phyloP scores from a whole-genome alignment of 1,140 invertebrate species.

The Cydia pomonella region DNA sequence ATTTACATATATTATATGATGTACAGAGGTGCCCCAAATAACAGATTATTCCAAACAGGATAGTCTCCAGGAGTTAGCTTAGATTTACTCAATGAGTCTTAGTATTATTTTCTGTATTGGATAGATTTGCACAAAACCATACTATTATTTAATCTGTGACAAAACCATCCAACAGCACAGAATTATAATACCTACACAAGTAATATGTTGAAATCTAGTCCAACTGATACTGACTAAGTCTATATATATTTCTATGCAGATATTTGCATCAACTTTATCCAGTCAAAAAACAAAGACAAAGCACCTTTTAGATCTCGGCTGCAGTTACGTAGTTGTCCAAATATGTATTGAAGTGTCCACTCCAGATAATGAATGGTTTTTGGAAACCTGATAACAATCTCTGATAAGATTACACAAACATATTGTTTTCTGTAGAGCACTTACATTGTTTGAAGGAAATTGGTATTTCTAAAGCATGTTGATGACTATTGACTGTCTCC shows the following conservation, averaged over 20 bases:
- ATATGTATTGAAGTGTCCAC: conserved; percentile 32
- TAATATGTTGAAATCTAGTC: too few species aligned
- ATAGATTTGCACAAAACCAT: too few species aligned
- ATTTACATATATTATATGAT: too few species aligned
- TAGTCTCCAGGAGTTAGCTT: too few species aligned
- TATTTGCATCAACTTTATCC: conserved; percentile 2
- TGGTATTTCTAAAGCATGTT: neutral
- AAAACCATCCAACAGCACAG: too few species aligned
- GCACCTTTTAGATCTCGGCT: conserved; percentile 12
- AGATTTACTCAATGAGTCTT: too few species aligned
- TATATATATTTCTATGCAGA: neutral
- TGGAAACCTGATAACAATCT: conserved; percentile 22
- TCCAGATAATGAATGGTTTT: conserved; percentile 28
- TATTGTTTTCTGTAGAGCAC: conserved; percentile 15
- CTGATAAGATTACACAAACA: conserved; percentile 28
- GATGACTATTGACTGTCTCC: neutral
- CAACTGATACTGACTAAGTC: neutral
- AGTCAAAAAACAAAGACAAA: conserved; percentile 7
- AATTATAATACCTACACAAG: too few species aligned
- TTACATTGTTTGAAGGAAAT: conserved; percentile 3
- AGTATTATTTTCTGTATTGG: too few species aligned
- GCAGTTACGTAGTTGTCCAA: conserved; percentile 27
- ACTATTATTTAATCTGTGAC: too few species aligned
- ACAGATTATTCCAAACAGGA: too few species aligned
- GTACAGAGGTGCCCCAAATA: too few species aligned